Evolutionary conservation across 2,888 invertebrate genomes (phyloP).

Genomic region (Agrypnus murinus): DNA sequence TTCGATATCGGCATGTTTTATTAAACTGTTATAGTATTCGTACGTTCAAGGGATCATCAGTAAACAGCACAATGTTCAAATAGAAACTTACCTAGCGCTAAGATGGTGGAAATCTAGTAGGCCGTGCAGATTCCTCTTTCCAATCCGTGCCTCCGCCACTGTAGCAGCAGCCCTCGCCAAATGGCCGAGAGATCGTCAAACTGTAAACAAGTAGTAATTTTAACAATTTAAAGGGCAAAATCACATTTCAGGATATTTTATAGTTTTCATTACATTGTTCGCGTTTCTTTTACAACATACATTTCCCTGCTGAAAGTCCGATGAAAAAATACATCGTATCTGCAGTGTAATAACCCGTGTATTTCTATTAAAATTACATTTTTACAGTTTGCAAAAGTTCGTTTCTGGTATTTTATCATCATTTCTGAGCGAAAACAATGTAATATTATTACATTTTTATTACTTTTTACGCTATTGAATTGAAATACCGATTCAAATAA

Average conservation of each 20-base stretch:
- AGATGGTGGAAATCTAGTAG: slow-evolving; percentile 23
- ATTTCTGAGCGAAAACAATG: slow-evolving; percentile 67
- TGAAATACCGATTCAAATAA: slow-evolving; percentile 57
- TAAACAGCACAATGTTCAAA: too few relatives aligned
- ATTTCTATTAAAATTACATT: slow-evolving; percentile 67
- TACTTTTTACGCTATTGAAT: slow-evolving; percentile 64
- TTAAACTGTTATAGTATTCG: too few relatives aligned
- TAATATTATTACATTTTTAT: slow-evolving; percentile 66
- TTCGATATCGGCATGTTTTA: too few relatives aligned
- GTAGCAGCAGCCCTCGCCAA: slow-evolving; percentile 49
- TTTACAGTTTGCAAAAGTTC: slow-evolving; percentile 65
- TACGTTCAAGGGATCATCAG: too few relatives aligned
- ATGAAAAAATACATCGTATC: slow-evolving; percentile 62
- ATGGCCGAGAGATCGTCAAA: slow-evolving; percentile 48
- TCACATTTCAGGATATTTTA: slow-evolving; percentile 59
- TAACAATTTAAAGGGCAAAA: slow-evolving; percentile 57
- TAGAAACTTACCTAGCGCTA: slow-evolving; percentile 46
- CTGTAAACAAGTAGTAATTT: slow-evolving; percentile 61
- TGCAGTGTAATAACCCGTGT: slow-evolving; percentile 60
- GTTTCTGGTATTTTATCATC: slow-evolving; percentile 67
- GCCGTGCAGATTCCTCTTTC: slow-evolving; percentile 50
- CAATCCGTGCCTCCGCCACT: slow-evolving; percentile 51
- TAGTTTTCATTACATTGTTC: slow-evolving; percentile 64
- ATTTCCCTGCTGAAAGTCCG: slow-evolving; percentile 61
- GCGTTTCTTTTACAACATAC: slow-evolving; percentile 59